phyloP scores from a whole-genome alignment of 2,888 invertebrate genomes.

The Notocelia uddmanniana region DNA sequence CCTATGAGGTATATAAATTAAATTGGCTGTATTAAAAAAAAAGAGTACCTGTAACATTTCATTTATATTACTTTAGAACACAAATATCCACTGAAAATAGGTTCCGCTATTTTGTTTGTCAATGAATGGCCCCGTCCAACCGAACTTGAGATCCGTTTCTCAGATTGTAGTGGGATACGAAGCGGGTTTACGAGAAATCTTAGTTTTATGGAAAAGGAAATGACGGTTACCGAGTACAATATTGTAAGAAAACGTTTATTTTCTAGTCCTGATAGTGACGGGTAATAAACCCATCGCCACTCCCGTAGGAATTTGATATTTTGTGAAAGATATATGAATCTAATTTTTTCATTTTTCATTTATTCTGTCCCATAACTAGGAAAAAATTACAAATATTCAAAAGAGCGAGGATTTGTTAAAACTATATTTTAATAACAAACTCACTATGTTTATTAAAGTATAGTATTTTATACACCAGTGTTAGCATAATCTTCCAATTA shows the following conservation, averaged over 20 bases:
- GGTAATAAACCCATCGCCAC: neutral
- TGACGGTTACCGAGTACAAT: conserved; percentile 3
- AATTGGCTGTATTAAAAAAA: too few relatives aligned
- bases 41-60: too few relatives aligned
- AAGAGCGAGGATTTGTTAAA: neutral
- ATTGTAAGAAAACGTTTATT: neutral
- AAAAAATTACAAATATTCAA: too few relatives aligned
- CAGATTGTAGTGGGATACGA: conserved; percentile 22
- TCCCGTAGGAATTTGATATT: too few relatives aligned
- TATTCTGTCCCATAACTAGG: too few relatives aligned
- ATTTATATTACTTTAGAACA: neutral
- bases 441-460: neutral
- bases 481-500: neutral
- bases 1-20: too few relatives aligned
- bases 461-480: neutral
- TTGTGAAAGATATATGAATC: too few relatives aligned
- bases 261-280: neutral
- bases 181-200: conserved; percentile 26
- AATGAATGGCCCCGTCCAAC: conserved; percentile 4
- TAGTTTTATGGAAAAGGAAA: conserved; percentile 14
- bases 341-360: too few relatives aligned
- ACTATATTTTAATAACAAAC: neutral
- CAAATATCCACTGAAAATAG: neutral
- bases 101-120: neutral
- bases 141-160: conserved; percentile 22